A percentile compares a stretch with the other conserved stretches of the same genome.
Conservation (phyloP, 2,888 invertebrate genomes). For the Drosophila prolongata region DNA sequence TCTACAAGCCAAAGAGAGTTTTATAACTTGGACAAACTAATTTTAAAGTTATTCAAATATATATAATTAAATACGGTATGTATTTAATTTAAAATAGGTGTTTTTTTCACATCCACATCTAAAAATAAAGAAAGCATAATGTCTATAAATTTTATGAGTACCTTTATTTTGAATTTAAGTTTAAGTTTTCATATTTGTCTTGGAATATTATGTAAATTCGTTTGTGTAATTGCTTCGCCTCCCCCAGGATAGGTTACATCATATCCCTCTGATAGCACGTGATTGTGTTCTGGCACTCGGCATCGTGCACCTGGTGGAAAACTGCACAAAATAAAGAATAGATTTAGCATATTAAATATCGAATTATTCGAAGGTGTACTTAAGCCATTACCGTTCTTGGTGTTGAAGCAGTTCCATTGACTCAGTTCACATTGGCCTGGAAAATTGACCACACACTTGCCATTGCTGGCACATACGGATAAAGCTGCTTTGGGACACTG, state of each 20-base stretch:
- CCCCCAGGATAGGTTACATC: conserved; percentile 18
- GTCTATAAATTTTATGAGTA: background rate
- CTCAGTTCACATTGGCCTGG: conserved; percentile 66
- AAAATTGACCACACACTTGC: conserved; percentile 66
- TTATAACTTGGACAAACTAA: too few relatives aligned
- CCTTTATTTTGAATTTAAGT: background rate
- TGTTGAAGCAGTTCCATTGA: conserved; percentile 72
- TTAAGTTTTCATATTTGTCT: background rate
- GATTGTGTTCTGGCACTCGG: conserved; percentile 59
- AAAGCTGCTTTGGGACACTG: conserved; percentile 59
- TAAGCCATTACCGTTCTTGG: conserved; percentile 60
- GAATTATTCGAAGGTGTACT: too few relatives aligned
- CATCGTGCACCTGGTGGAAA: conserved; percentile 65
- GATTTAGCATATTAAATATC: background rate
- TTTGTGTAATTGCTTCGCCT: background rate
- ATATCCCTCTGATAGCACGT: conserved; percentile 62
- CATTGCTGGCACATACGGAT: conserved; percentile 66
- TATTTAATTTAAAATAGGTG: too few relatives aligned
- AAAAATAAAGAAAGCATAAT: too few relatives aligned
- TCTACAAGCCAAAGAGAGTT: too few relatives aligned
- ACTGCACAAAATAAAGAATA: conserved; percentile 35
- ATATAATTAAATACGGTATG: too few relatives aligned
- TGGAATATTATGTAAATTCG: conserved; percentile 1
- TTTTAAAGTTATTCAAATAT: too few relatives aligned
- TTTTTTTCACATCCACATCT: too few relatives aligned